Evolutionary conservation across 2,888 invertebrate genomes (phyloP), one percentile per base, ranked within the genome.

Genomic region (Zaprionus bogoriensis): DNA sequence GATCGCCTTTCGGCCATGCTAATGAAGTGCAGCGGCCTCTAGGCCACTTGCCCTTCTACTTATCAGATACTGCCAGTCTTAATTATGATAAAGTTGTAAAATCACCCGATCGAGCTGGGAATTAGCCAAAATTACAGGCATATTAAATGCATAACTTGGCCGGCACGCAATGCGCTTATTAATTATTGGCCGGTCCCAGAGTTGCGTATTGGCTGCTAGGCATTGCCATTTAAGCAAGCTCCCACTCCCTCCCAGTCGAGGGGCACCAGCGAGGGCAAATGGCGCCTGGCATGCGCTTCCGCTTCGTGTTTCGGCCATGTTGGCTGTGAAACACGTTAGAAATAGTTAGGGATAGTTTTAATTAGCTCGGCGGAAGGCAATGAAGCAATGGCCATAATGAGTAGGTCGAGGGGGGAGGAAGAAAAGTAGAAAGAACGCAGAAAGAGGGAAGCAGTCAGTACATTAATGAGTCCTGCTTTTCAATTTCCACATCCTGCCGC

Each of bases 21-120:
- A 87, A 87, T 86, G 73, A 84, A 79, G 75, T 68, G 86, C 73
- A 38, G 41, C n/a, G 14, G 53, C 60, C 68, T 71, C 54, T 67
- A 69, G 47, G 63, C 67, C 32, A 59, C n/a, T 57, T 51, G 27
- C 10, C 27, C n/a, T n/a, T n/a, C n/a, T n/a, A n/a, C n/a, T 10
- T n/a, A 63, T 76, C 63, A 50, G 67, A 66, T 62, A 23, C 44
- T 42, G 45, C 44, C 50, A 7, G 51, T 68, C n/a, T 74, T 61
- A 62, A 70, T 78, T 73, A 87, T 78, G 87, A 87, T 87, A 77
- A 82, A 87, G 87, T 87, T 88, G 87, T 87, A 87, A 88, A 84
- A 71, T 71, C 65, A 55, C 53, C 66, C 68, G 60, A 67, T 71
- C 61, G 72, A 74, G 72, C 23, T 23, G 38, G 27, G 53, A 47